Conservation (phyloP, 2,888 invertebrate species). For the Therioaphis trifolii region DNA sequence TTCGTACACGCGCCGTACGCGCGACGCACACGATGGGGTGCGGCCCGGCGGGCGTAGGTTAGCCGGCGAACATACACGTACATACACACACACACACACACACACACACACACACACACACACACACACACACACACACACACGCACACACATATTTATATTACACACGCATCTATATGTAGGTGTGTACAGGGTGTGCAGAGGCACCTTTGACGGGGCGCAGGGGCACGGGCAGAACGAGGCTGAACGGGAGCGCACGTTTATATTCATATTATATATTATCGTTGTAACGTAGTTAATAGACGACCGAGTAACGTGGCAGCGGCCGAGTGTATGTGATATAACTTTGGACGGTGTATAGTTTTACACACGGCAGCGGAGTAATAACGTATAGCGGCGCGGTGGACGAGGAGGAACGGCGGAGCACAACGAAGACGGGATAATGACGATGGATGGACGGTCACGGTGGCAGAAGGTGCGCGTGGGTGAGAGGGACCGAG, state of each 20-base stretch:
- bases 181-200: neutral
- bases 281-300: neutral
- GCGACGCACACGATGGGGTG: neutral
- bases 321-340: neutral
- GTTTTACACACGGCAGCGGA: neutral
- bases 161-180: no score
- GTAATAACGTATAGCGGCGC: conserved; percentile 6
- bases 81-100: no score
- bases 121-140: no score
- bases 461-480: neutral
- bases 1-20: no score
- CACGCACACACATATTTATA: no score
- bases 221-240: neutral
- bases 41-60: neutral
- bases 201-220: neutral
- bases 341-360: conserved; percentile 2
- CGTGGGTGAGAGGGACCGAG: neutral
- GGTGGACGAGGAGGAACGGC: neutral
- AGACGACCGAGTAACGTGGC: no score
- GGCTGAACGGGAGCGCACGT: neutral
- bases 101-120: no score
- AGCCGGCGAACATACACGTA: no score
- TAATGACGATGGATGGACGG: conserved; percentile 33
- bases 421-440: conserved; percentile 9
- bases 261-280: conserved; percentile 22